Evolutionary conservation across 1,140 invertebrate species (phyloP).

Genomic region (Drosophila albomicans): DNA sequence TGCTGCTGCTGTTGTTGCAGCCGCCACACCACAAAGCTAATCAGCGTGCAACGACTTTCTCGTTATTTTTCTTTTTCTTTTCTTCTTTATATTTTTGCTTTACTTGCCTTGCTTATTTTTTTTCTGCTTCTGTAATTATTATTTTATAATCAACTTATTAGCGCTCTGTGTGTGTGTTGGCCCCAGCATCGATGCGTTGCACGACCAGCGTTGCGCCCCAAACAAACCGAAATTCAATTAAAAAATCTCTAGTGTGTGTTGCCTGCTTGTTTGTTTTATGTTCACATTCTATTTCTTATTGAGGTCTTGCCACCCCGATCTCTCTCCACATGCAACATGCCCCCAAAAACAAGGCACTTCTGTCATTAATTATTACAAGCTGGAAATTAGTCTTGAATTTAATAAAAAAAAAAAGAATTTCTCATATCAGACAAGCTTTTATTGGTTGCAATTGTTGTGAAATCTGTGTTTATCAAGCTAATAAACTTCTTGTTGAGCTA

Average conservation of each 20-base stretch:
- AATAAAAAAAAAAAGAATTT: conserved; percentile 23
- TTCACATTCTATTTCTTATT: conserved; percentile 80
- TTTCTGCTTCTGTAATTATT: conserved; percentile 68
- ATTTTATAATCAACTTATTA: conserved; percentile 83
- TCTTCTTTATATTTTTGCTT: conserved; percentile 24
- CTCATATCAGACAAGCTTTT: conserved; percentile 7
- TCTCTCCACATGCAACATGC: conserved; percentile 8
- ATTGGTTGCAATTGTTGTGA: conserved; percentile 8
- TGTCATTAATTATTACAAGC: conserved; percentile 40
- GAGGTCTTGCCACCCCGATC: conserved; percentile 47
- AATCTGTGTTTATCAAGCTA: not conserved
- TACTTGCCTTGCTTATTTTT: conserved; percentile 8
- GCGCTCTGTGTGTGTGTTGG: conserved; percentile 38
- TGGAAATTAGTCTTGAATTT: conserved; percentile 45
- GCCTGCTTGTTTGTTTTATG: conserved; percentile 51
- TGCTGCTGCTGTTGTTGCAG: not conserved
- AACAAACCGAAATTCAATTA: conserved; percentile 71
- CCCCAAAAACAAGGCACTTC: conserved; percentile 20
- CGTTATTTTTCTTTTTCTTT: conserved; percentile 55
- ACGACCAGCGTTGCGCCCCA: conserved; percentile 8
- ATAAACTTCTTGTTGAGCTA: not conserved
- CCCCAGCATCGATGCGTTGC: conserved; percentile 48
- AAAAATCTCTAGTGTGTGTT: conserved; percentile 64
- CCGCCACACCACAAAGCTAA: conserved; percentile 72
- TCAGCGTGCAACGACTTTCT: conserved; percentile 82